Base-by-base conservation (phyloP, 2,888 invertebrate genomes). In the Tupiocoris notatus region DNA sequence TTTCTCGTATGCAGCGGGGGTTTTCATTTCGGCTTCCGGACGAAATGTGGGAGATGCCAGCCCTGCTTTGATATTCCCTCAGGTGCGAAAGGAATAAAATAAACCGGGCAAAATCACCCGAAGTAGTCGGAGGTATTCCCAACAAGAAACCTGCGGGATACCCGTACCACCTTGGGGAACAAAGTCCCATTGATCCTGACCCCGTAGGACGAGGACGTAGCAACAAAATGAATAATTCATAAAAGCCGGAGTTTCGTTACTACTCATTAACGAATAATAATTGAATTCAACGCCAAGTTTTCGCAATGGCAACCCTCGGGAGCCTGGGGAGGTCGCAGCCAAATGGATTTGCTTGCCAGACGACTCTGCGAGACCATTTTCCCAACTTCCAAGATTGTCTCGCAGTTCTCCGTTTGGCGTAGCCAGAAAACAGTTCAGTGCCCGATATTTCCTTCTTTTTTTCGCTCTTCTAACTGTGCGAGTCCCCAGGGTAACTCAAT, bases 241-340 rank as follows among this genome's bases (percentile, higher is more conserved):
- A 70, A 70, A 70, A 70, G 23, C 22, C 70, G n/a, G 70, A 70
- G 70, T 70, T 70, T 70, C 59, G 70, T 70, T 70, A 70, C 59
- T 70, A 58, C 70, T 70, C 70, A 70, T 70, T 70, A 70, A 70
- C 70, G 54, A 59, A 23, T 70, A 70, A 70, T 70, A 70, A 70
- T 70, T 70, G 70, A 70, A 70, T 70, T 70, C 70, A 70, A 59
- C 2, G 59, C 70, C 54, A 70, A 70, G 58, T 70, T 70, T 68
- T 23, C 63, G 16, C 17, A 59, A 39, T 39, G 39, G 39, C 39
- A 12, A 39, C 39, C 39, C 39, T 39, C 12, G 39, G 39, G 39
- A 39, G 39, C 6, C 39, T 12, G 39, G n/a, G 39, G 39, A 39
- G 39, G 39, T 39, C 39, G 39, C 39, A 39, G 39, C 39, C 39